Base-by-base conservation (phyloP, 2,888 invertebrate genomes). In the Campoletis raptor region DNA sequence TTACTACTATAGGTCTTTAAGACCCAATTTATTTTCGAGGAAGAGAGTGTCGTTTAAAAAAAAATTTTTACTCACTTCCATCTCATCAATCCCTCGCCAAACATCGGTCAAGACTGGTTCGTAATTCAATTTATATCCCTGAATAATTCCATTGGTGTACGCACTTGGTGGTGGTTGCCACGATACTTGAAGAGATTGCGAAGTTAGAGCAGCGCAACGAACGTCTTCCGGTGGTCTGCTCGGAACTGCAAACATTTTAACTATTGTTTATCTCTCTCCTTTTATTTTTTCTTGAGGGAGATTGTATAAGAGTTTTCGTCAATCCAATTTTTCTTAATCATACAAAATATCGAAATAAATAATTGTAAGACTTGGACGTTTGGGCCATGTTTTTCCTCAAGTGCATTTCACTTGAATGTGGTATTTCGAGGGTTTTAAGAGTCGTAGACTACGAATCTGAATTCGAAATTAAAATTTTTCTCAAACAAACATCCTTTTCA, bases 141-240 rank as follows among this genome's bases (percentile, higher is more conserved):
- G 97, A 84, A 98, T 95, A 73, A 97, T 95, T 4, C 98, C 98
- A 90, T 97, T 97, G 83, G 96, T 96, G 85, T 97, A 96, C 88
- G 96, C 96, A 52, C 96, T 95, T 57, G 97, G 96, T 0, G 97
- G 97, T 18, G 97, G 97, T 88, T 97, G 97, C 98, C 98, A 98
- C 74, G 97, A 96, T 30, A 98, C 96, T 95, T 97, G 97, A 81
- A 98, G 94, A 9, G 97, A 97, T 91, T 97, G 97, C 0, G 97
- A 97, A 40, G 97, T 96, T 69, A 97, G 93, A 0, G 97, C 96
- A 0, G 96, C 96, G 91, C 97, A 97, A 85, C 97, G 95, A 21
- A 98, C 96, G 91, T 97, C 97, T 93, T 97, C 96, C 0, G 97
- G 97, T n/a, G 97, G 96, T 92, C 96, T 96, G 91, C 97, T 97